phyloP scores from a whole-genome alignment of 2,797 vertebrate genomes.

The Echeneis naucrates region DNA sequence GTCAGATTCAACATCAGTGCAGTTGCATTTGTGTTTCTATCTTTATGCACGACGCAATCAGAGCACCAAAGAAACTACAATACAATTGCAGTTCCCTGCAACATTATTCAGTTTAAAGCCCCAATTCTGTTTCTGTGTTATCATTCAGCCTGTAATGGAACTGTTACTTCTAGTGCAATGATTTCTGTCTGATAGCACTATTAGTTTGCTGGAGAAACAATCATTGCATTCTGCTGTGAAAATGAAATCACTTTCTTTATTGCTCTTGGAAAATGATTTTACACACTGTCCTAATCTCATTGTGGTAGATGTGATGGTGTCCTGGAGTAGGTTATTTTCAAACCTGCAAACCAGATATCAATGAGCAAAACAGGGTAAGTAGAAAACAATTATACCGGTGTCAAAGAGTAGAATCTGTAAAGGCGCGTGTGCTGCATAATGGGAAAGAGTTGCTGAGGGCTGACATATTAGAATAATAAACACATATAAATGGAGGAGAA shows the following conservation, averaged over 20 bases:
- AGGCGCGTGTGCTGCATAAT: slow-evolving; percentile 30
- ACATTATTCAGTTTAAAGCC: slow-evolving; percentile 67
- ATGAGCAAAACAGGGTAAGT: slow-evolving; percentile 48
- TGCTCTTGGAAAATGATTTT: slow-evolving; percentile 68
- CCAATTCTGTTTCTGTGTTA: slow-evolving; percentile 59
- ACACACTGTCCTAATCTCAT: slow-evolving; percentile 67
- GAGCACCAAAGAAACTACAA: slow-evolving; percentile 35
- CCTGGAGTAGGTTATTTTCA: slow-evolving; percentile 58
- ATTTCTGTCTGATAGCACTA: slow-evolving; percentile 76
- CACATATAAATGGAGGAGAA: slow-evolving; percentile 56
- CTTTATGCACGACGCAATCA: slow-evolving; percentile 26
- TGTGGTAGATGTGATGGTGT: slow-evolving; percentile 44
- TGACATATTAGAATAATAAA: slow-evolving; percentile 62
- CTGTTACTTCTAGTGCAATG: slow-evolving; percentile 67
- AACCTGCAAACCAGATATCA: slow-evolving; percentile 55
- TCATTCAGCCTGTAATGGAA: slow-evolving; percentile 66
- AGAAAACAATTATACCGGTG: slow-evolving; percentile 64
- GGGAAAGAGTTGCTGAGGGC: slow-evolving; percentile 45
- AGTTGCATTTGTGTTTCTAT: slow-evolving; percentile 21
- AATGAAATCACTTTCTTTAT: slow-evolving; percentile 77
- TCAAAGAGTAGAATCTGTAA: slow-evolving; percentile 56
- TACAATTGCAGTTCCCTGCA: slow-evolving; percentile 52
- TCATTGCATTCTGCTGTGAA: slow-evolving; percentile 69
- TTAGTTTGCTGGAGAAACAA: slow-evolving; percentile 70
- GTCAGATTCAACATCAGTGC: background rate